Base-by-base conservation (phyloP, 2,113 vertebrate species). In the Ovis canadensis region DNA sequence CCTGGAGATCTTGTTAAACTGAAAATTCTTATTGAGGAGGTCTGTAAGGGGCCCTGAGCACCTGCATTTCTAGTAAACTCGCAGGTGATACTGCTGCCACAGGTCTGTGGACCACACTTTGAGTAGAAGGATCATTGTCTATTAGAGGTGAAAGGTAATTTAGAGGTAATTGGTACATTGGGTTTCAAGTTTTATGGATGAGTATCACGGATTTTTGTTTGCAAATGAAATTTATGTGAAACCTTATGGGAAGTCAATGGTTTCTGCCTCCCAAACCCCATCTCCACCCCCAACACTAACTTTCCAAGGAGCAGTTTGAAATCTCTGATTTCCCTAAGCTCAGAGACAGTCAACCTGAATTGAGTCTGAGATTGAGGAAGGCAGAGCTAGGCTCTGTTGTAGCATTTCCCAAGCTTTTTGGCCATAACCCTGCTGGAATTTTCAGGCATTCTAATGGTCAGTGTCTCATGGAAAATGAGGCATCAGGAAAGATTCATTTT, bases 371-470 rank as follows among this genome's bases (percentile, higher is more conserved):
- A 29, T 59, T 59, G 90, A 92, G 59, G 50, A 67, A 52, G 55
- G 88, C 87, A 50, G 64, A 59, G 14, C 60, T 23, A n/a, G 77
- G 33, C 48, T 60, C 54, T 67, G 10, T 17, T 4, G 23, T 52
- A 43, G 55, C 31, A 10, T 84, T 91, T 67, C 74, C 86, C 7
- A 4, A 93, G 85, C 31, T 88, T 92, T 97, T 48, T 91, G 50
- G 82, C 85, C 5, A 3, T 83, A 23, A 6, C 29, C 9, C 14
- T 50, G 85, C 48, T 92, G 77, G 55, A 80, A 59, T 87, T 95
- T 95, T 80, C 88, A 93, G 93, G 93, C 89, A 71, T 86, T 78
- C 96, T 93, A 17, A 91, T 84, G 77, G n/a, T 83, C 54, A 89
- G 83, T 57, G 21, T 85, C 82, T 45, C 82, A 29, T 80, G 55